These are phyloP conservation scores for Sminthopsis crassicaudata DNA, from an alignment of 2,113 vertebrate species.

Conservation along the genomic window DNA sequence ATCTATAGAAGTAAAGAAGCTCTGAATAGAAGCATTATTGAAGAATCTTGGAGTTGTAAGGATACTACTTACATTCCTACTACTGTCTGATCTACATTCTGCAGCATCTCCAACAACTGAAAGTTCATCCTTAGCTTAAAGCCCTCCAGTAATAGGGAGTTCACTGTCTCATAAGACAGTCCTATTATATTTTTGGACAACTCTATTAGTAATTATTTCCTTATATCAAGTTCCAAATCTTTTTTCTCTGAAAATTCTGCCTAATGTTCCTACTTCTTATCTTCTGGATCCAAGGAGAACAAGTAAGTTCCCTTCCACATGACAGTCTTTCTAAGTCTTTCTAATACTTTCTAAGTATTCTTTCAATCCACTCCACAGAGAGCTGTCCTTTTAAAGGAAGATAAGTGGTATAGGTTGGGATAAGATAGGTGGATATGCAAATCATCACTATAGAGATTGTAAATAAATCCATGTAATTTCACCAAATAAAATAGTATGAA, in stretches of 20 bases:
- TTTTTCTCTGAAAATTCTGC: neutral
- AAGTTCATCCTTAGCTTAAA: neutral
- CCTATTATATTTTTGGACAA: neutral
- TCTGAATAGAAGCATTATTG: neutral
- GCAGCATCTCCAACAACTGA: neutral
- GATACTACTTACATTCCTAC: neutral
- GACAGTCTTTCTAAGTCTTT: neutral
- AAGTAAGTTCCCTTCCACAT: neutral
- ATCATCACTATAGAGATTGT: too few relatives aligned
- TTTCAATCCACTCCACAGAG: neutral
- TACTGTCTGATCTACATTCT: neutral
- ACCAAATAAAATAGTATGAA: too few relatives aligned
- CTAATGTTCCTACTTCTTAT: neutral
- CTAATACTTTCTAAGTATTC: neutral
- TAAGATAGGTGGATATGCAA: too few relatives aligned
- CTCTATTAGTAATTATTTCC: neutral
- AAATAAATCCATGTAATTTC: too few relatives aligned
- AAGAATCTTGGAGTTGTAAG: neutral
- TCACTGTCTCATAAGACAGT: neutral
- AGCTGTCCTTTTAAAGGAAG: neutral
- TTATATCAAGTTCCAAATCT: neutral
- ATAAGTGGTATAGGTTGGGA: neutral
- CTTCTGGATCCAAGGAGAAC: neutral
- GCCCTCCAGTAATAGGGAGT: neutral
- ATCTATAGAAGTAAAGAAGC: neutral